A percentile compares a stretch with the other conserved stretches of the same genome.
phyloP scores from a whole-genome alignment of 2,888 invertebrate genomes.

The Cecidostiba fungosa region DNA sequence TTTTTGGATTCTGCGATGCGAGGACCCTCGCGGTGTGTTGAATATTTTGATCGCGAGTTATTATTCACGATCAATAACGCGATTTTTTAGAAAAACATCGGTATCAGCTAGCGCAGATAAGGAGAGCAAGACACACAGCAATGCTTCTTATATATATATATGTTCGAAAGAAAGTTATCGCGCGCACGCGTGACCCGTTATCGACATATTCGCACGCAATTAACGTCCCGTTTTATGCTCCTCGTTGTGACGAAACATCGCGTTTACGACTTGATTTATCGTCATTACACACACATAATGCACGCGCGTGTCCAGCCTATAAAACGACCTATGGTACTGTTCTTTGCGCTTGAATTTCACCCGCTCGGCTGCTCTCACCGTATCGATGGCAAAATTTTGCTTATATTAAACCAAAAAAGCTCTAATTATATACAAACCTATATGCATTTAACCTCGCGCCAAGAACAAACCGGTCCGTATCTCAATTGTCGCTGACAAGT shows the following conservation, averaged over 20 bases:
- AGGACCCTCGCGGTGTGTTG: background rate
- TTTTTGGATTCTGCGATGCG: background rate
- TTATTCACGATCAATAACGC: background rate
- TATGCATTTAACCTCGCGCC: background rate
- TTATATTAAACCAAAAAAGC: background rate
- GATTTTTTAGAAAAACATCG: background rate
- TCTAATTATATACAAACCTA: background rate
- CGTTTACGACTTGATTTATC: constrained; percentile 71
- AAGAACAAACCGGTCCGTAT: constrained; percentile 32
- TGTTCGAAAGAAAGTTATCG: constrained; percentile 52
- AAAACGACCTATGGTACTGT: constrained; percentile 62
- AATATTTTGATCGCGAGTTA: background rate
- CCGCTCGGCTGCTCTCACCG: background rate
- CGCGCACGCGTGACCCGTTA: constrained; percentile 66
- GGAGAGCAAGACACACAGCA: background rate
- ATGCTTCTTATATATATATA: background rate
- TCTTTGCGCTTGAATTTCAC: constrained; percentile 34
- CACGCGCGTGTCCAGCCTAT: constrained; percentile 64
- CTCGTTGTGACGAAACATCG: constrained; percentile 67
- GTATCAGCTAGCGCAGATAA: background rate
- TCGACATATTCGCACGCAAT: constrained; percentile 72
- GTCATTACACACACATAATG: constrained; percentile 66
- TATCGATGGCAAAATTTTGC: background rate
- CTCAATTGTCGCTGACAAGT: background rate
- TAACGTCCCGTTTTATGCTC: constrained; percentile 72